Conservation (phyloP, 2,113 vertebrate genomes). For the Eublepharis macularius region DNA sequence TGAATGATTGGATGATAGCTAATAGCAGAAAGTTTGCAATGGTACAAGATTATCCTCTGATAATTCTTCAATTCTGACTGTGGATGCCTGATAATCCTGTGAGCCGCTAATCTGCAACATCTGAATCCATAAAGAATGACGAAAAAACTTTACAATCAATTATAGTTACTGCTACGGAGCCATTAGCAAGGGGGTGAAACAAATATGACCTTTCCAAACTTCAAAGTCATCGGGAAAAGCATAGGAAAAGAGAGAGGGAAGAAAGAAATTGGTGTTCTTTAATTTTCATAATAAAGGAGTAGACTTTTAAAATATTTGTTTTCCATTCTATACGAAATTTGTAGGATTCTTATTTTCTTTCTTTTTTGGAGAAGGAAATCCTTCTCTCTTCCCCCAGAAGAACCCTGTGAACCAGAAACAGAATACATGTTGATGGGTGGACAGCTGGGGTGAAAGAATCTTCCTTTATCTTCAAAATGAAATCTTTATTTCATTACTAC, state of each 20-base stretch:
- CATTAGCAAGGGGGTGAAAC: conserved; percentile 55
- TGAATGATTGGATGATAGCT: conserved; percentile 63
- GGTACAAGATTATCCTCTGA: conserved; percentile 68
- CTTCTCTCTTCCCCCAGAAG: background rate
- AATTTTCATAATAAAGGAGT: conserved; percentile 39
- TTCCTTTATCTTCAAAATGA: background rate
- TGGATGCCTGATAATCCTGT: conserved; percentile 59
- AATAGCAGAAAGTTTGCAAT: conserved; percentile 61
- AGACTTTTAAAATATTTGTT: conserved; percentile 12
- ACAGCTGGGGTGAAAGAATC: background rate
- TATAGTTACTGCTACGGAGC: conserved; percentile 44
- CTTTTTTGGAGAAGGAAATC: background rate
- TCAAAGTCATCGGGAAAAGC: conserved; percentile 53
- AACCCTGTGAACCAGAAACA: conserved; percentile 2
- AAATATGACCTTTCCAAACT: conserved; percentile 56
- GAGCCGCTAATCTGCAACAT: conserved; percentile 64
- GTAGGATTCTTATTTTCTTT: background rate
- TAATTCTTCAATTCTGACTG: conserved; percentile 68
- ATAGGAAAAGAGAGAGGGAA: background rate
- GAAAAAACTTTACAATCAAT: conserved; percentile 56
- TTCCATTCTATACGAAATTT: conserved; percentile 27
- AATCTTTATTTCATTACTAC: background rate
- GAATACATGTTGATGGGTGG: background rate
- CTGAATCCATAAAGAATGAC: conserved; percentile 64
- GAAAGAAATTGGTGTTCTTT: background rate